phyloP scores from a whole-genome alignment of 2,888 invertebrate genomes.

The Drosophila colorata region DNA sequence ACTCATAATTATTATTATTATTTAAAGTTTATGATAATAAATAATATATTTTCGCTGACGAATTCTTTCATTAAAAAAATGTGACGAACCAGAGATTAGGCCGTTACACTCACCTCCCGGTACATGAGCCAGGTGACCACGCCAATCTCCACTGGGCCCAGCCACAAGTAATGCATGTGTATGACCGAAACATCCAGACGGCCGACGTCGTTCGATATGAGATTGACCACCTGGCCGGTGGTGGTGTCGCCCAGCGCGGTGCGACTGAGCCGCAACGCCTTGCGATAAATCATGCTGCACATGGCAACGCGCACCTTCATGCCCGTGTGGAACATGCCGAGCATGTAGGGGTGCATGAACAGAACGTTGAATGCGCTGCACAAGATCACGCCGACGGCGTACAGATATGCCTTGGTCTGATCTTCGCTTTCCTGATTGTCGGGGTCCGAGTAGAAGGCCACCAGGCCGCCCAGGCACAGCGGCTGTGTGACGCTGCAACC shows the following conservation, averaged over 20 bases:
- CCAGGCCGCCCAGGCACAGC: constrained; percentile 88
- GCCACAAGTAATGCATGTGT: constrained; percentile 96
- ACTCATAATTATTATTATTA: no score
- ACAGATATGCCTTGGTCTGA: constrained; percentile 89
- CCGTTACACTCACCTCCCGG: constrained; percentile 85
- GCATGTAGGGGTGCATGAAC: constrained; percentile 95
- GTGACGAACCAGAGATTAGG: no score
- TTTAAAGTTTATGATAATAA: no score
- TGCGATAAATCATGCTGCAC: constrained; percentile 90
- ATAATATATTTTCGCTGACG: no score
- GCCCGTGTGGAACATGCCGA: constrained; percentile 86
- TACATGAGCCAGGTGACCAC: constrained; percentile 93
- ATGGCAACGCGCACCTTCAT: constrained; percentile 88
- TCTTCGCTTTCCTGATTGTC: constrained; percentile 56
- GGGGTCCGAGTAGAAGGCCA: constrained; percentile 87
- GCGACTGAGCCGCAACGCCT: constrained; percentile 89
- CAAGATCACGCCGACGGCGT: constrained; percentile 90
- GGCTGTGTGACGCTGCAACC: constrained; percentile 88
- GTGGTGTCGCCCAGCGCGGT: constrained; percentile 92
- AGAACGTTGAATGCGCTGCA: constrained; percentile 91
- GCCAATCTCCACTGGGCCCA: constrained; percentile 93
- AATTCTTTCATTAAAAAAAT: no score
- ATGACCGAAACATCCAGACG: constrained; percentile 88
- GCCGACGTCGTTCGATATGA: constrained; percentile 98
- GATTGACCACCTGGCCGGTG: constrained; percentile 92